Evolutionary conservation across 2,113 vertebrate genomes (phyloP).

Genomic region (Scomber colias): DNA sequence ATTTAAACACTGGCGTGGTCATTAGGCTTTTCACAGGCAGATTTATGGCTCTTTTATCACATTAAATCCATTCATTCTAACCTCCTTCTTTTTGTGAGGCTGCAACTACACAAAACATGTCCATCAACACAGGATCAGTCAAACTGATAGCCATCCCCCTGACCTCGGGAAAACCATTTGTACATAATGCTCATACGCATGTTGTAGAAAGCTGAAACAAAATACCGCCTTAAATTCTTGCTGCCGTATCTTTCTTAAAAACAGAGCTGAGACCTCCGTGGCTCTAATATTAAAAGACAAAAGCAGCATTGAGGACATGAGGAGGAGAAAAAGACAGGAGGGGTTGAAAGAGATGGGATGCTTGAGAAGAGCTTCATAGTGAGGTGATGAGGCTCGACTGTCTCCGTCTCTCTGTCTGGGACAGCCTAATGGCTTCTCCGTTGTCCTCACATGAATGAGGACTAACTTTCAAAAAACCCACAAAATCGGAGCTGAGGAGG

Average conservation of each 20-base stretch:
- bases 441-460: conserved; percentile 69
- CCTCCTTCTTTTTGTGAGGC: not conserved
- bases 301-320: conserved; percentile 64
- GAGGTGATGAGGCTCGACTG: conserved; percentile 67
- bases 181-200: conserved; percentile 4
- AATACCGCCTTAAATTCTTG: conserved; percentile 48
- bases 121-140: conserved; percentile 32
- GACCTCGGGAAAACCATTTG: conserved; percentile 22
- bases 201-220: conserved; percentile 32
- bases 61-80: not conserved
- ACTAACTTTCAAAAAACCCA: conserved; percentile 37
- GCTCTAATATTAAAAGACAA: conserved; percentile 57
- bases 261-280: conserved; percentile 39
- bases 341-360: conserved; percentile 43
- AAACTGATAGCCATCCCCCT: conserved; percentile 8
- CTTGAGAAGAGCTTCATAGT: conserved; percentile 67
- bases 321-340: conserved; percentile 18
- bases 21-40: too few species aligned
- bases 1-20: too few species aligned
- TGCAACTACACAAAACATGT: conserved; percentile 24
- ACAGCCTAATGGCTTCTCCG: conserved; percentile 66
- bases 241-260: conserved; percentile 41
- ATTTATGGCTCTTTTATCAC: not conserved
- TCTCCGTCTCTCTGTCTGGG: conserved; percentile 62
- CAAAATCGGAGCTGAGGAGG: conserved; percentile 45